Evolutionary conservation across 2,113 vertebrate species (phyloP), one percentile per base, ranked within the genome.

Genomic region (Gobius niger): DNA sequence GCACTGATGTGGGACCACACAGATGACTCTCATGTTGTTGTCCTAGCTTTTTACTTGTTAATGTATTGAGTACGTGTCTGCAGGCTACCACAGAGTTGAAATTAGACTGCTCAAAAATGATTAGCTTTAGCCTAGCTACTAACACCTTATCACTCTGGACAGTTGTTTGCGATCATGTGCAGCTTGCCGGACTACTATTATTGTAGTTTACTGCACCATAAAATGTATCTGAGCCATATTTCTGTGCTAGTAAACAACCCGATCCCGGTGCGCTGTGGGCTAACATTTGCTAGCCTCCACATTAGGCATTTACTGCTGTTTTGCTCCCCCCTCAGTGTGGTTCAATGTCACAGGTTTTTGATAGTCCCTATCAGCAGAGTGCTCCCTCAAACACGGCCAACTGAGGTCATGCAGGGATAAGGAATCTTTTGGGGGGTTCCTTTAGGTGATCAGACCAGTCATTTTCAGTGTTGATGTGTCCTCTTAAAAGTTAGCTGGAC

Each of bases 101-200:
- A 52, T 19, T 11, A 51, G 59, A 54, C 64, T 76, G 73, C 79
- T 16, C 12, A 44, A n/a, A 52, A 7, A 67, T 47, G 18, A 54
- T 81, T 84, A 87, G 85, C 85, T 67, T 73, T 82, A 84, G 71
- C 82, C 18, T 57, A 59, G 78, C 68, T 62, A 72, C 53, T 75
- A 54, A 1, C 61, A 52, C 61, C 54, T 57, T 62, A 60, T 62
- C 18, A 59, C 11, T 47, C 46, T n/a, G 42, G 18, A 18, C 14
- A 46, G 10, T 52, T 44, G 15, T 44, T n/a, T 60, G 14, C 12
- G 14, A 60, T 60, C 41, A 42, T 40, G 15, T 4, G 1, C 34
- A 42, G 40, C 57, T 44, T 5, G 16, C 15, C n/a, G 6, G 2
- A 15, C 15, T 8, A 14, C 8, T 57, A 54, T 52, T 57, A 13